Evolutionary conservation across 2,113 vertebrate species (phyloP), one percentile per base, ranked within the genome.

Genomic region (Brachyhypopomus gauderio): DNA sequence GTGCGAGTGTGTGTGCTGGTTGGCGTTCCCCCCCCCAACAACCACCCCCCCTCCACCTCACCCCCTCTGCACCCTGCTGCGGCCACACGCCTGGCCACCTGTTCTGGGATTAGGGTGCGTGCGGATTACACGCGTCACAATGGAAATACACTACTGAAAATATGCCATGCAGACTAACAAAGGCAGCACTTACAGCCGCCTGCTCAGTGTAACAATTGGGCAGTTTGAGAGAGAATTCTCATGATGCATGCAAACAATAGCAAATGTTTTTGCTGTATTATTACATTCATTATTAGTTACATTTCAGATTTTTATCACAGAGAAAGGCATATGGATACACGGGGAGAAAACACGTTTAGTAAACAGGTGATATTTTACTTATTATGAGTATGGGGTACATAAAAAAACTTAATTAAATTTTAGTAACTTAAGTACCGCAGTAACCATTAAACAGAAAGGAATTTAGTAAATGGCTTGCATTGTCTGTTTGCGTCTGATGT

Each of bases 51-150:
- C 78, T 74, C 77, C 72, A 41, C 36, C 30, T 85, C 89, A 89
- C 85, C 87, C 89, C 72, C 83, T 58, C 72, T 71, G 82, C 87
- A 78, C 88, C 86, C 90, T 81, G 73, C 85, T 69, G 89, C 71
- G 87, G 84, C 89, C 91, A 89, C 91, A 92, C 89, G 91, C 88
- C 87, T 85, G 87, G 80, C 92, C 92, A 93, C 92, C 92, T 93
- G 92, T 88, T 93, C 90, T 2, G 86, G 90, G 90, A 93, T 92
- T 93, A 92, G 90, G 82, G 88, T 91, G 90, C 89, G 89, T 86
- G 90, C 71, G 85, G 92, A 92, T 93, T 93, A 93, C 91, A 92
- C 82, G 86, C 88, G 85, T 90, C 90, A 92, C 91, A 92, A 90
- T 91, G 86, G 89, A 91, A 89, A 87, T 89, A 88, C 88, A 81